phyloP scores from a whole-genome alignment of 2,113 vertebrate species.

The Puntigrus tetrazona region DNA sequence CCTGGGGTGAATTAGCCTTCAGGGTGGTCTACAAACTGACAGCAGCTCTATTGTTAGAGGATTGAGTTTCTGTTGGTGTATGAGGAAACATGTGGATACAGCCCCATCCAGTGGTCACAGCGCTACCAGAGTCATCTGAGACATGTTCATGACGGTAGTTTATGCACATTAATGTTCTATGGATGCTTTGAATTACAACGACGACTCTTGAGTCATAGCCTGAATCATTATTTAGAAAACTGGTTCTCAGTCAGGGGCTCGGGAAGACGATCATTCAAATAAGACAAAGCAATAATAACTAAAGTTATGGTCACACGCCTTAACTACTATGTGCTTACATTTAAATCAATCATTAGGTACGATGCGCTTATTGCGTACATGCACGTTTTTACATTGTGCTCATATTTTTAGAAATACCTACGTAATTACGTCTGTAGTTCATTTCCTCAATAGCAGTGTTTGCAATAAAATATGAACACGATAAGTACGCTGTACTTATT shows the following conservation, averaged over 20 bases:
- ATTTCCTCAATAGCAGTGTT: too few species aligned
- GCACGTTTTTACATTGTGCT: too few species aligned
- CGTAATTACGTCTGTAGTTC: too few species aligned
- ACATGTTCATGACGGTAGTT: background rate
- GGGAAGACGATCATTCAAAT: background rate
- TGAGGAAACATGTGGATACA: background rate
- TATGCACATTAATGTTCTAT: background rate
- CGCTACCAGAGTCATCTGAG: background rate
- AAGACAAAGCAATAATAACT: background rate
- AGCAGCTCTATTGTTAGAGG: background rate
- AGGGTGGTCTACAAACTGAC: background rate
- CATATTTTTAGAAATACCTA: too few species aligned
- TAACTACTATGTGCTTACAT: too few species aligned
- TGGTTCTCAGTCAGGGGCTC: background rate
- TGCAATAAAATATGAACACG: too few species aligned
- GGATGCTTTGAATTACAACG: background rate
- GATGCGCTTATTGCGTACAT: too few species aligned
- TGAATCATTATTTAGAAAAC: background rate
- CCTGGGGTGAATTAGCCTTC: background rate
- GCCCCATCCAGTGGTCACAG: constrained; percentile 37
- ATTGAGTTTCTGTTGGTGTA: background rate
- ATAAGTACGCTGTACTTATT: too few species aligned
- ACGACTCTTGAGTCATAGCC: background rate
- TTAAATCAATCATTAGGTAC: too few species aligned
- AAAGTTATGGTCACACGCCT: too few species aligned